Evolutionary conservation across 2,888 invertebrate genomes (phyloP).

Genomic region (Muschampia plurimacula): DNA sequence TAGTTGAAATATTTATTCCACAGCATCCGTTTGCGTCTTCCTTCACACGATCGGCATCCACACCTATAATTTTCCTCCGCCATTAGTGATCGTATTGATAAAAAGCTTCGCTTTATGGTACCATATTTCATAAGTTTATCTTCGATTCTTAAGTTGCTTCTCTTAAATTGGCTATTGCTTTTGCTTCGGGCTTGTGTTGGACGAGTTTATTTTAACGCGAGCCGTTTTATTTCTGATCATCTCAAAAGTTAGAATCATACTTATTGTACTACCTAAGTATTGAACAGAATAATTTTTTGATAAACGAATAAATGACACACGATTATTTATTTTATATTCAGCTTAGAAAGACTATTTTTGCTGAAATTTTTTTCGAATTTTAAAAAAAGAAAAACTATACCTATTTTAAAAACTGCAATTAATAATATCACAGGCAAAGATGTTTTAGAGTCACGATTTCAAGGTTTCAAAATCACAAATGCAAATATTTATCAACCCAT

Average conservation of each 20-base stretch:
- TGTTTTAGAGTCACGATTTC: not conserved
- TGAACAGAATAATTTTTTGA: no score
- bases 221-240: constrained; percentile 16
- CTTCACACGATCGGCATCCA: constrained; percentile 39
- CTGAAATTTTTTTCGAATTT: no score
- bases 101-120: constrained; percentile 37
- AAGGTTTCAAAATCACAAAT: constrained; percentile 18
- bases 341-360: no score
- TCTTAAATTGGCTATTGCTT: constrained; percentile 38
- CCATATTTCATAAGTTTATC: constrained; percentile 40
- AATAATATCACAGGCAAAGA: not conserved
- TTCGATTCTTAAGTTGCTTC: constrained; percentile 36
- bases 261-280: no score
- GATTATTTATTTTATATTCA: no score
- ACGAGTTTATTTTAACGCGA: constrained; percentile 30
- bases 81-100: constrained; percentile 41
- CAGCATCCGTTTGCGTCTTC: constrained; percentile 33
- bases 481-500: constrained; percentile 22
- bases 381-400: not conserved
- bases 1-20: constrained; percentile 36
- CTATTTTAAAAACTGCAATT: not conserved
- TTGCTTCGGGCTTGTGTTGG: constrained; percentile 28
- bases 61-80: constrained; percentile 39
- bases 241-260: not conserved
- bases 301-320: not conserved